phyloP scores from a whole-genome alignment of 1,140 invertebrate species.

The Dolichoris vasculosae region DNA sequence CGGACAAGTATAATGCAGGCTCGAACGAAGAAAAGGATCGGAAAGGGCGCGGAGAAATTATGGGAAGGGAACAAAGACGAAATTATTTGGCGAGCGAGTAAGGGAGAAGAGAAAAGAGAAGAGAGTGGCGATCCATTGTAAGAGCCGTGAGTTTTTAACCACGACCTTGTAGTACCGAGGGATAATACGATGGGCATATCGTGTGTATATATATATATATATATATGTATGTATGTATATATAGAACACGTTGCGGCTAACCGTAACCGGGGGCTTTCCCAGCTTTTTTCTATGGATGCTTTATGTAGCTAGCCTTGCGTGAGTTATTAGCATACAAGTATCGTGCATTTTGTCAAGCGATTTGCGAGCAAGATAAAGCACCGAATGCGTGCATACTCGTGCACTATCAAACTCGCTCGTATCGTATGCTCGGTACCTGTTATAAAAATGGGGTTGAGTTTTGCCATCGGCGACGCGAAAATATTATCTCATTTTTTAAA shows the following conservation, averaged over 20 bases:
- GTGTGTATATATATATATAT: too few relatives aligned
- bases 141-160: conserved; percentile 16
- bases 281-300: conserved; percentile 20
- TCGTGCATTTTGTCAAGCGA: conserved; percentile 65
- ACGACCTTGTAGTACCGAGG: conserved; percentile 57
- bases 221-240: too few relatives aligned
- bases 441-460: conserved; percentile 1
- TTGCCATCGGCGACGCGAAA: background rate
- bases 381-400: background rate
- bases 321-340: conserved; percentile 72
- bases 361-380: conserved; percentile 63
- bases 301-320: conserved; percentile 61
- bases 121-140: conserved; percentile 2
- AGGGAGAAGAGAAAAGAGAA: background rate
- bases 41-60: background rate
- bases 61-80: background rate
- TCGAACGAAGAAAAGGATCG: conserved; percentile 28
- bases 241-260: conserved; percentile 59
- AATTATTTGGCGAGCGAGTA: background rate
- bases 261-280: conserved; percentile 58
- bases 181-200: conserved; percentile 60
- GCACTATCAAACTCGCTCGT: background rate
- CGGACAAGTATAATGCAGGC: conserved; percentile 20
- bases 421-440: background rate
- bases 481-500: conserved; percentile 2